Base-by-base conservation (phyloP, 2,888 invertebrate species). In the Magallana nippona region DNA sequence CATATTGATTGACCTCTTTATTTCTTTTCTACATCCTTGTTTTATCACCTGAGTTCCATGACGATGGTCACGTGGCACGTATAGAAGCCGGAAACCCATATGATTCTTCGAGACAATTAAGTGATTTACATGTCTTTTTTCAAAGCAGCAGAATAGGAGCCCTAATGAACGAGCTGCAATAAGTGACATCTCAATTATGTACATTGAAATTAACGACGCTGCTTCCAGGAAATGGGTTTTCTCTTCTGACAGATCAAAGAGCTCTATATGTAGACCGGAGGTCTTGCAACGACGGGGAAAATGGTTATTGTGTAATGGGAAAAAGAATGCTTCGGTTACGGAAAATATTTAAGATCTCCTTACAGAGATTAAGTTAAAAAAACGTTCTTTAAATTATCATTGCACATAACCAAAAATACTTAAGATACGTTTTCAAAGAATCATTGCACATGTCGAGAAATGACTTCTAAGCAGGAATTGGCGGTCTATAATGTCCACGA, bases 161-260 rank as follows among this genome's bases (percentile, higher is more conserved):
- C 15, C 13, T 71, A 71, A 71, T 71, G 71, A 71, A 71, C 10
- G n/a, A 19, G 32, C 32, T 22, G 10, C 71, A 22, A 71, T 71
- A 71, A 27, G 32, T 71, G 71, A 71, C 71, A 71, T 71, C 71
- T 71, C 71, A 11, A 71, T 71, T 71, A 71, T 71, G 32, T 32
- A 71, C 71, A 71, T 11, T 60, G 15, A 71, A 71, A 71, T 71
- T 22, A 11, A 71, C 13, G 71, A 27, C 71, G 19, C 27, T 71
- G 22, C 71, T 17, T 27, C 32, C 27, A 32, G 71, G 71, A 71
- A 71, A 71, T 32, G 22, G 15, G 71, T 22, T 22, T 71, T 71
- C 71, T 71, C 71, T n/a, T 15, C 44, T 44, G 0, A 0, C 44
- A 44, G 44, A 44, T 44, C 44, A 44, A 44, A 44, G 44, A 44